Base-by-base conservation (phyloP, 2,888 invertebrate species). In the Callimorpha dominula region DNA sequence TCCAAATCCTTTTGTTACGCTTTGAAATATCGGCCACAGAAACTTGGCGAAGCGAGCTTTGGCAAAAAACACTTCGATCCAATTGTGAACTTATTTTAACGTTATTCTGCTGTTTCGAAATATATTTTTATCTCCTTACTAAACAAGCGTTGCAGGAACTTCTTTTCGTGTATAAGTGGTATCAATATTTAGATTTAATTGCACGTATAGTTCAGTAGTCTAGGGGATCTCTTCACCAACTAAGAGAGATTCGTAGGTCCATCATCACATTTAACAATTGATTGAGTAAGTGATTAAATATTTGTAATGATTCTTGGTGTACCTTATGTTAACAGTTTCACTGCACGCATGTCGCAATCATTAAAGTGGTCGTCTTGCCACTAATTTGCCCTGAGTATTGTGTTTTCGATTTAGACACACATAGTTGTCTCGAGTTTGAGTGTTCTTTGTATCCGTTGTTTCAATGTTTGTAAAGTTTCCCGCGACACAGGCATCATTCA, bases 1-100 rank as follows among this genome's bases (percentile, higher is more conserved):
- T 78, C 70, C 64, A 74, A 82, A 75, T 81, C 78, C 81, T 78
- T 73, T 81, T 81, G 83, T 83, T 74, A 75, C 60, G 78, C 83
- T 65, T 80, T 75, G 71, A 78, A 82, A 78, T 80, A 81, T 72
- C 78, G 62, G 74, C 70, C 42, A 71, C 67, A 76, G 71, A 72
- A 65, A 72, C 70, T 65, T 70, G 70, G 72, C 64, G 72, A 71
- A 49, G 70, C 71, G 70, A 66, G 72, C 68, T 70, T 71, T 69
- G 67, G 72, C 73, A 78, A 83, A 78, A 82, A 81, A 83, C 74
- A 64, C 76, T 82, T 78, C 69, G 63, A 60, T 82, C 71, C 64
- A 50, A 50, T 66, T 69, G 62, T 62, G 52, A 64, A 43, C 9
- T 62, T 63, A 42, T 50, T 70, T 70, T 54, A 20, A 46, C 14